phyloP scores from a whole-genome alignment of 2,888 invertebrate species.

The Sminthurides aquaticus region DNA sequence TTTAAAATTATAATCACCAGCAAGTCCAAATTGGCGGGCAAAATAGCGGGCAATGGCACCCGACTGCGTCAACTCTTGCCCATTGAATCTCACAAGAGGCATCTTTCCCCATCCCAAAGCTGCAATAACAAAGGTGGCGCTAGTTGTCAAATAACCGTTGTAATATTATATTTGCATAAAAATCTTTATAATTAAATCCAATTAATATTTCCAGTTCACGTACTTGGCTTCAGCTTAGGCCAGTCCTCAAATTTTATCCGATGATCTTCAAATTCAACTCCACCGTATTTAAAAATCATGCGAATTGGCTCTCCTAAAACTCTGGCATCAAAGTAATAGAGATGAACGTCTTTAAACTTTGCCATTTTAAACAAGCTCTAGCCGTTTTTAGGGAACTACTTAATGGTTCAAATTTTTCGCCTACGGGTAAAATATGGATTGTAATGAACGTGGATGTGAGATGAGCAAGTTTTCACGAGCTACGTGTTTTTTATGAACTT shows the following conservation, averaged over 20 bases:
- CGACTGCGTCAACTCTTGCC: conserved; percentile 53
- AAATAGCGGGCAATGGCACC: conserved; percentile 55
- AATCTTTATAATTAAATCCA: too few relatives aligned
- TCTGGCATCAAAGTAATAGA: conserved; percentile 26
- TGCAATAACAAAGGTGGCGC: conserved; percentile 5
- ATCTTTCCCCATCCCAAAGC: conserved; percentile 43
- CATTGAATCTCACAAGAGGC: conserved; percentile 56
- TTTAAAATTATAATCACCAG: conserved; percentile 48
- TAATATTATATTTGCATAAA: too few relatives aligned
- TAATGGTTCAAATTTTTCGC: too few relatives aligned
- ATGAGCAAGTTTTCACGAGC: too few relatives aligned
- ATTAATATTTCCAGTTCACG: too few relatives aligned
- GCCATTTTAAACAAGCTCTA: conserved; percentile 10
- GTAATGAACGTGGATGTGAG: too few relatives aligned
- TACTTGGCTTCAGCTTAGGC: conserved; percentile 25
- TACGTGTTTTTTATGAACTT: too few relatives aligned
- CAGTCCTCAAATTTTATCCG: conserved; percentile 22
- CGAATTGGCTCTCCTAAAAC: conserved; percentile 25
- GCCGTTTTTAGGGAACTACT: too few relatives aligned
- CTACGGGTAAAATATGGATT: too few relatives aligned
- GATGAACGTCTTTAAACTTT: conserved; percentile 18
- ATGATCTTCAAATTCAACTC: conserved; percentile 26
- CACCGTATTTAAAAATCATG: conserved; percentile 24
- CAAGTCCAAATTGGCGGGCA: conserved; percentile 52
- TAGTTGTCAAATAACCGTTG: too few relatives aligned